These are phyloP conservation scores for Galeruca laticollis DNA, from an alignment of 2,888 invertebrate species.

Conservation along the genomic window DNA sequence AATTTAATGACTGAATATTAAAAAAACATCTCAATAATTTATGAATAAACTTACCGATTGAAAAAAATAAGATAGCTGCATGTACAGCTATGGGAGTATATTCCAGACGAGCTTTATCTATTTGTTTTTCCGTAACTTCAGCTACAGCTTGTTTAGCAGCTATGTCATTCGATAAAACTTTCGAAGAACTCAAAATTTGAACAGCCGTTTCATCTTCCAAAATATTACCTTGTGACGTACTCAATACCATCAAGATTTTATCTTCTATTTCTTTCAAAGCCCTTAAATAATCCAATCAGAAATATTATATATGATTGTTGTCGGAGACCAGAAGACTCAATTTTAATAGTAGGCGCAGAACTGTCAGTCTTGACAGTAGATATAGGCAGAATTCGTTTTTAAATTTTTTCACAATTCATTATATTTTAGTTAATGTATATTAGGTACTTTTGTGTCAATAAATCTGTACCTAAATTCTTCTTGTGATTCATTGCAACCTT, in stretches of 20 bases:
- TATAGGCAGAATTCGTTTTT: too few relatives aligned
- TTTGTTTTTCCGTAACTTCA: constrained; percentile 89
- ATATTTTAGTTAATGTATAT: too few relatives aligned
- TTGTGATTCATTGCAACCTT: too few relatives aligned
- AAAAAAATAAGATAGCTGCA: constrained; percentile 91
- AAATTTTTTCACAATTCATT: too few relatives aligned
- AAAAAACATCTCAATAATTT: too few relatives aligned
- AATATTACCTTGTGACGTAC: constrained; percentile 81
- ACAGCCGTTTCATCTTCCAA: constrained; percentile 95
- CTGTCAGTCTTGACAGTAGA: too few relatives aligned
- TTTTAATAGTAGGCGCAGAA: too few relatives aligned
- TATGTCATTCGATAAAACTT: constrained; percentile 90
- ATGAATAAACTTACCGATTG: constrained; percentile 71
- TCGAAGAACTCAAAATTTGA: constrained; percentile 88
- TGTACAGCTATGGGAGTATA: constrained; percentile 93
- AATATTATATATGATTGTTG: too few relatives aligned
- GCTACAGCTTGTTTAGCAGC: constrained; percentile 91
- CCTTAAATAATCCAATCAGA: constrained; percentile 61
- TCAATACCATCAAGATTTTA: constrained; percentile 85
- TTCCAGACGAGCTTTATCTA: constrained; percentile 85
- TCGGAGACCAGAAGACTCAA: too few relatives aligned
- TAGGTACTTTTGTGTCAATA: neutral
- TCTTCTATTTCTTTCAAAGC: constrained; percentile 90
- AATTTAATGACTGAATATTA: too few relatives aligned
- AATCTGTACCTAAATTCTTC: too few relatives aligned